A percentile compares a stretch with the other conserved stretches of the same genome.
Evolutionary conservation across 2,113 vertebrate genomes (phyloP).

Genomic region (Antechinus flavipes): DNA sequence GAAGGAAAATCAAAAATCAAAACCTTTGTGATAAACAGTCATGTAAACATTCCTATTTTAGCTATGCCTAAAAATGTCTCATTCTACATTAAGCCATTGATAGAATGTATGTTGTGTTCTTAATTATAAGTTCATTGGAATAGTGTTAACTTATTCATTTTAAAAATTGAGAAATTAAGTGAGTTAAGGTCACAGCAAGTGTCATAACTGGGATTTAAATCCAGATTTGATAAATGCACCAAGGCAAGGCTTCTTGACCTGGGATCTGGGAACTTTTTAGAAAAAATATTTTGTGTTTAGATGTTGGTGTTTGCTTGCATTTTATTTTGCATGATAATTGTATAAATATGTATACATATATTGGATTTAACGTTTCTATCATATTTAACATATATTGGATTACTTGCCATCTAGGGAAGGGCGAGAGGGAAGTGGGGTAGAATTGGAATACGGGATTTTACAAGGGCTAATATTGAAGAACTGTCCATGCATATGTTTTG

Average conservation of each 20-base stretch:
- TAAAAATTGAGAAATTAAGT: neutral
- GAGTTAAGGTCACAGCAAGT: neutral
- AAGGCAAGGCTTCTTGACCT: neutral
- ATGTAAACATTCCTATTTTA: neutral
- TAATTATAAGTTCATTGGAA: neutral
- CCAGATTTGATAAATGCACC: neutral
- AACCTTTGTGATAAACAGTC: neutral
- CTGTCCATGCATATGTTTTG: too few relatives aligned
- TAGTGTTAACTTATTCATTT: neutral
- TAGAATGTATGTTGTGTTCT: neutral
- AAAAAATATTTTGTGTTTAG: too few relatives aligned
- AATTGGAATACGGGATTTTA: too few relatives aligned
- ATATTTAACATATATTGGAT: too few relatives aligned
- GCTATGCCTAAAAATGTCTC: neutral
- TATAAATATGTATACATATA: too few relatives aligned
- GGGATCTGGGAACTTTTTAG: neutral
- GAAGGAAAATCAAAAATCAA: neutral
- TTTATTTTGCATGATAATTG: too few relatives aligned
- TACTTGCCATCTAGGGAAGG: too few relatives aligned
- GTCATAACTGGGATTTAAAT: neutral
- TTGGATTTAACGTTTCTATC: too few relatives aligned
- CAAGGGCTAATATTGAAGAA: too few relatives aligned
- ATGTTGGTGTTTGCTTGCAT: too few relatives aligned
- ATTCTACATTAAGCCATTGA: neutral
- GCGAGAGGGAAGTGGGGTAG: too few relatives aligned